These are phyloP conservation scores for Myotis lucifugus DNA, from an alignment of 2,113 vertebrate genomes.

Conservation along the genomic window DNA sequence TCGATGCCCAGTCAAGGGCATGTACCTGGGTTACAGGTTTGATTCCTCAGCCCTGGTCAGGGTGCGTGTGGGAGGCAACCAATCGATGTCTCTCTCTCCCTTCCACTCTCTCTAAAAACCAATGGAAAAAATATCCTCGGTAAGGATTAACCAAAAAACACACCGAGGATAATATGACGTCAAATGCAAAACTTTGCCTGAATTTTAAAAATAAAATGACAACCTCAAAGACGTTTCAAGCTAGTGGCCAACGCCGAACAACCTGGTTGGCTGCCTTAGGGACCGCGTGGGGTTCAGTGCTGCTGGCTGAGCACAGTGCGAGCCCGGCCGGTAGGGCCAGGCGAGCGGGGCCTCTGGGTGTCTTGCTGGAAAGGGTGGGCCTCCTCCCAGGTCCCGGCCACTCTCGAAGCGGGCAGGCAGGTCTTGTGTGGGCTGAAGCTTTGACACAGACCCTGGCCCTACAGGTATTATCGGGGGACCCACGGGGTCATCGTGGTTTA, in stretches of 20 bases:
- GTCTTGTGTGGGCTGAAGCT: neutral
- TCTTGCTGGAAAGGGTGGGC: accelerated
- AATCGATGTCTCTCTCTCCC: too few relatives aligned
- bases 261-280: neutral
- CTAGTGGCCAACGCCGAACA: neutral
- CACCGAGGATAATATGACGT: neutral
- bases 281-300: neutral
- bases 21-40: too few relatives aligned
- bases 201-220: slow-evolving; percentile 44
- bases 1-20: too few relatives aligned
- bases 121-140: too few relatives aligned
- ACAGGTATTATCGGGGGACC: slow-evolving; percentile 98
- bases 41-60: too few relatives aligned
- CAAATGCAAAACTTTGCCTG: neutral
- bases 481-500: slow-evolving; percentile 99
- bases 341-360: neutral
- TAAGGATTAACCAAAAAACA: too few relatives aligned
- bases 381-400: accelerated
- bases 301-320: accelerated
- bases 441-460: slow-evolving; percentile 3
- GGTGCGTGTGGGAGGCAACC: too few relatives aligned
- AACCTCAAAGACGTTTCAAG: neutral
- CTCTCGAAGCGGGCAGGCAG: neutral
- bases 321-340: accelerated
- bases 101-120: too few relatives aligned